Percentiles rank a stretch among this genome's conserved stretches.
phyloP scores from a whole-genome alignment of 1,140 invertebrate genomes.

The Trichomalopsis sarcophagae region DNA sequence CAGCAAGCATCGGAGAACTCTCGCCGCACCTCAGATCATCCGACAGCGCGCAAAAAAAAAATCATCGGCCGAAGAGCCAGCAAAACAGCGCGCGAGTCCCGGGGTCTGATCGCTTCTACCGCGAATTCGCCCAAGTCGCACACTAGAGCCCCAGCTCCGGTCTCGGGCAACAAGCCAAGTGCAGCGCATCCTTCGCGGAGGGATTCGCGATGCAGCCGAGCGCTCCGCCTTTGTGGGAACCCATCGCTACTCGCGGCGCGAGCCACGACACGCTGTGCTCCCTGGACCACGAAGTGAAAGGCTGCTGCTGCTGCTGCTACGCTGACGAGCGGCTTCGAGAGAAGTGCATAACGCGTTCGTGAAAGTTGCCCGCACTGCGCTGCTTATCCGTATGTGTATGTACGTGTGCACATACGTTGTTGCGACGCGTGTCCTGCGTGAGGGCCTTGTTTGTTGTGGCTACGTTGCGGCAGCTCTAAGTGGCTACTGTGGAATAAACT shows the following conservation, averaged over 20 bases:
- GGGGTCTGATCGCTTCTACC: constrained; percentile 20
- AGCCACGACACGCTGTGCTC: constrained; percentile 66
- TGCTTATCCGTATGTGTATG: not conserved
- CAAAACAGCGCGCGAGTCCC: not conserved
- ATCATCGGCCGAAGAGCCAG: not conserved
- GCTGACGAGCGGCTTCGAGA: constrained; percentile 20
- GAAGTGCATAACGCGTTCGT: constrained; percentile 42
- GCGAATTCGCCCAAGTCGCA: constrained; percentile 29
- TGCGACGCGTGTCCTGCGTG: not conserved
- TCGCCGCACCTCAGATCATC: too few species aligned
- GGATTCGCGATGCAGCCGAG: not conserved
- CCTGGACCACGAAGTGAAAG: constrained; percentile 74
- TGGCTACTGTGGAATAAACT: not conserved
- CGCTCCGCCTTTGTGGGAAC: constrained; percentile 70
- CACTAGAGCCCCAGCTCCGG: not conserved
- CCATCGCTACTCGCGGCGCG: constrained; percentile 60
- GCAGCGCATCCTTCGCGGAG: constrained; percentile 64
- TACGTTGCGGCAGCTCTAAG: not conserved
- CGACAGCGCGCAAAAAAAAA: not conserved
- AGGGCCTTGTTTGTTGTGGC: not conserved
- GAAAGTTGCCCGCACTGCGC: not conserved
- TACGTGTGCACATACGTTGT: not conserved
- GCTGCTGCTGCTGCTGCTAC: constrained; percentile 51
- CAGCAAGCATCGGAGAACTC: too few species aligned
- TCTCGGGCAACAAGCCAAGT: constrained; percentile 63